Evolutionary conservation across 2,113 vertebrate genomes (phyloP).

Genomic region (Protomyctophum bolini): DNA sequence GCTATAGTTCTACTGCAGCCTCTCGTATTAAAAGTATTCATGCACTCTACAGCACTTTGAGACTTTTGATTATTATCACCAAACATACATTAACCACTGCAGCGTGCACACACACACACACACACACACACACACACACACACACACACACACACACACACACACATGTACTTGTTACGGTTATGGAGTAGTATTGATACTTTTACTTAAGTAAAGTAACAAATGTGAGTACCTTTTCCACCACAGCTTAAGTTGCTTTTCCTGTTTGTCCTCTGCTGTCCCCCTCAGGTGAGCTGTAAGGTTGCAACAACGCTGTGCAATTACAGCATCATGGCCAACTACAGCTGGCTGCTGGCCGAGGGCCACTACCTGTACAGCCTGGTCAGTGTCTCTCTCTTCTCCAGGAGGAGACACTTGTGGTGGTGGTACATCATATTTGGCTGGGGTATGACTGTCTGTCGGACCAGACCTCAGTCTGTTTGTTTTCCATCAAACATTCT

Average conservation of each 20-base stretch:
- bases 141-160: no score
- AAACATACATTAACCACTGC: no score
- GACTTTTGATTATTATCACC: no score
- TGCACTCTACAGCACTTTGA: background rate
- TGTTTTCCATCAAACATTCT: background rate
- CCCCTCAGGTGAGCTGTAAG: conserved; percentile 83
- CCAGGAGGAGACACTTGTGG: conserved; percentile 80
- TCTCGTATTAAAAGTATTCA: background rate
- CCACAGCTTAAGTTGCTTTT: no score
- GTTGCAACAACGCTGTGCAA: conserved; percentile 85
- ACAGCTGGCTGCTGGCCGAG: conserved; percentile 89
- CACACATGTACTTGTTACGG: no score
- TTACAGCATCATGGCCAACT: conserved; percentile 89
- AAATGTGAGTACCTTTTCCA: no score
- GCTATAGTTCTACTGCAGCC: background rate
- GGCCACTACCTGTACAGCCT: conserved; percentile 88
- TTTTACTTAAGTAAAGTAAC: no score
- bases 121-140: no score
- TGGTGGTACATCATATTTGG: conserved; percentile 81
- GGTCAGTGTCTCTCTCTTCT: conserved; percentile 85
- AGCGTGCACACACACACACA: no score
- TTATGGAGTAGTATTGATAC: no score
- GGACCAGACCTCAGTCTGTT: background rate
- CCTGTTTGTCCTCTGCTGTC: conserved; percentile 46
- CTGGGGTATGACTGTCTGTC: conserved; percentile 80